phyloP scores from a whole-genome alignment of 2,888 invertebrate species.

The Lasioglossum oenotherae region DNA sequence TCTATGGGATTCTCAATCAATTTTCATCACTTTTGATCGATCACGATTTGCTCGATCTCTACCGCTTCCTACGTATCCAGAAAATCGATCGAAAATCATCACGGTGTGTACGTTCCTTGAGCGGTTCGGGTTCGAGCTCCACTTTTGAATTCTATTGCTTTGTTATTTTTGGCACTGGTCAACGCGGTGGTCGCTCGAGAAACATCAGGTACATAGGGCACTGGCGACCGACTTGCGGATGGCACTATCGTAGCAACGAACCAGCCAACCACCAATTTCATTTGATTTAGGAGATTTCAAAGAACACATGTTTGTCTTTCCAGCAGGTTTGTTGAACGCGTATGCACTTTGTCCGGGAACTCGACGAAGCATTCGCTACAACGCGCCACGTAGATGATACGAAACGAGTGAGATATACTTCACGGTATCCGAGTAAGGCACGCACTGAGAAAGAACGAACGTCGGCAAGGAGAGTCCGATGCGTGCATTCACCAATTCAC shows the following conservation, averaged over 20 bases:
- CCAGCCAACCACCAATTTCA: not conserved
- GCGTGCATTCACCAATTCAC: conserved; percentile 75
- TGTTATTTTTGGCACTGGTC: conserved; percentile 49
- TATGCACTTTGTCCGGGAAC: not conserved
- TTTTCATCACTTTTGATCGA: conserved; percentile 3
- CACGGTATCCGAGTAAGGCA: conserved; percentile 69
- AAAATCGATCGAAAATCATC: not conserved
- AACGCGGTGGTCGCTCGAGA: conserved; percentile 34
- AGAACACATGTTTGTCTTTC: not conserved
- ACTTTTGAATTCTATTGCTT: conserved; percentile 22
- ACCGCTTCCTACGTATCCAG: not conserved
- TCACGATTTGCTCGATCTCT: not conserved
- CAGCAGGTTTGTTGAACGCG: not conserved
- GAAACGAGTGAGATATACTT: conserved; percentile 49
- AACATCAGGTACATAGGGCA: conserved; percentile 36
- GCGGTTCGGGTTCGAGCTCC: conserved; percentile 1
- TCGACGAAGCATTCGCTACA: conserved; percentile 14
- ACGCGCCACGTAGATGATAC: conserved; percentile 62
- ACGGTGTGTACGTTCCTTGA: not conserved
- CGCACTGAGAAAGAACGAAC: conserved; percentile 77
- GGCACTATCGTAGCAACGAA: conserved; percentile 5
- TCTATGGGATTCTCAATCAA: conserved; percentile 11
- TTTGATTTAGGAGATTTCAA: conserved; percentile 16
- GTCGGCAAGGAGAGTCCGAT: conserved; percentile 62
- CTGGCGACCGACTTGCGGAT: conserved; percentile 31